Evolutionary conservation across 1,140 invertebrate genomes (phyloP).

Genomic region (Papilio machaon): DNA sequence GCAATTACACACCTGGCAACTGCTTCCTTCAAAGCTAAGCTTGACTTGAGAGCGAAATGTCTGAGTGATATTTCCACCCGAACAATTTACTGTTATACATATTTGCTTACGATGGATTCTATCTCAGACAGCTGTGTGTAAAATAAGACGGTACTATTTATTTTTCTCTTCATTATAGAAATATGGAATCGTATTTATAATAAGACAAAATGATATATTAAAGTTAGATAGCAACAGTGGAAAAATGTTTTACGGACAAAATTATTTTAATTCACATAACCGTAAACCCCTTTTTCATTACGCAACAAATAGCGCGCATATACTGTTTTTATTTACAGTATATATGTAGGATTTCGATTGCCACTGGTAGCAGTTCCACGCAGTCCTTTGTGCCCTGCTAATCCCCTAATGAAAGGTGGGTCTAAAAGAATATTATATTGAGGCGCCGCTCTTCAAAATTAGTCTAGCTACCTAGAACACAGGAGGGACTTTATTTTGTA

Average conservation of each 20-base stretch:
- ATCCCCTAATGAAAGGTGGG: background rate
- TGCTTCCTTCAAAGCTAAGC: background rate
- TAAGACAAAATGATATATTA: background rate
- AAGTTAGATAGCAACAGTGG: no score
- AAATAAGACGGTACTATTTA: background rate
- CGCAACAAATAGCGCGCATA: background rate
- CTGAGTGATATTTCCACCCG: background rate
- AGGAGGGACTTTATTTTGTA: background rate
- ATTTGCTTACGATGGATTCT: background rate
- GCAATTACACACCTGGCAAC: background rate
- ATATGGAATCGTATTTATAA: background rate
- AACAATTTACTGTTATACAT: background rate
- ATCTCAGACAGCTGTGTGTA: background rate
- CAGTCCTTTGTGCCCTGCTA: background rate
- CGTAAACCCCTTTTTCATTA: background rate
- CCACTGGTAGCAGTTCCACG: background rate
- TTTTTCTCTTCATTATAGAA: background rate
- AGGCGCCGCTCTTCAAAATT: background rate
- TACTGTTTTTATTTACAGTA: no score
- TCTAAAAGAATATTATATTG: background rate
- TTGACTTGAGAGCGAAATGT: background rate
- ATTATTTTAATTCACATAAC: no score
- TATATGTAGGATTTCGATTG: background rate
- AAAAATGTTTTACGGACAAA: no score
- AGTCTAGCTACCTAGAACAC: background rate